Conservation (phyloP, 2,888 invertebrate genomes). For the Phortica magna region DNA sequence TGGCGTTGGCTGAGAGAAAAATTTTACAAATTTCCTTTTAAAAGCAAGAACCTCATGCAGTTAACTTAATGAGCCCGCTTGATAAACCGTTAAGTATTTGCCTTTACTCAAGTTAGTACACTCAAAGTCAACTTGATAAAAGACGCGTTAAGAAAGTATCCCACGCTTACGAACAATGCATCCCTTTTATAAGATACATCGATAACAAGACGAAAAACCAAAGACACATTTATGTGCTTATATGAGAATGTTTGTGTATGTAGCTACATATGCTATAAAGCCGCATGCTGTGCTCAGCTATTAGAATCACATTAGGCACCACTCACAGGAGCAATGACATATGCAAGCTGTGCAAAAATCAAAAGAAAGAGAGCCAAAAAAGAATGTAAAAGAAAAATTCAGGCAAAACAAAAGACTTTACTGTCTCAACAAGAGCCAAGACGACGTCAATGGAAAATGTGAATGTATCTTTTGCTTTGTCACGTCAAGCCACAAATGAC, state of each 20-base stretch:
- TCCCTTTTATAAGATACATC: constrained; percentile 22
- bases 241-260: background rate
- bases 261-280: background rate
- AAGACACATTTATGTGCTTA: background rate
- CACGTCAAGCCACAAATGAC: constrained; percentile 64
- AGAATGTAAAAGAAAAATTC: too few relatives aligned
- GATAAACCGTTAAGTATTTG: background rate
- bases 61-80: background rate
- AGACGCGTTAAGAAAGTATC: constrained; percentile 2
- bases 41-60: too few relatives aligned
- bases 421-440: constrained; percentile 50
- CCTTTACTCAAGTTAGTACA: background rate
- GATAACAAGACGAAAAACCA: background rate
- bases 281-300: constrained; percentile 48
- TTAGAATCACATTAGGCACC: constrained; percentile 75
- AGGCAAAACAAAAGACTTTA: constrained; percentile 60
- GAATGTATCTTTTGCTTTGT: constrained; percentile 16
- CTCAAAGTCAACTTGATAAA: background rate
- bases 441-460: background rate
- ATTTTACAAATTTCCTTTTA: too few relatives aligned
- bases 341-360: constrained; percentile 47
- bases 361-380: constrained; percentile 7
- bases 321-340: constrained; percentile 62
- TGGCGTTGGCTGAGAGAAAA: too few relatives aligned
- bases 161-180: constrained; percentile 25